These are phyloP conservation scores for Eurytoma adleriae DNA, from an alignment of 2,888 invertebrate species.

Conservation along the genomic window DNA sequence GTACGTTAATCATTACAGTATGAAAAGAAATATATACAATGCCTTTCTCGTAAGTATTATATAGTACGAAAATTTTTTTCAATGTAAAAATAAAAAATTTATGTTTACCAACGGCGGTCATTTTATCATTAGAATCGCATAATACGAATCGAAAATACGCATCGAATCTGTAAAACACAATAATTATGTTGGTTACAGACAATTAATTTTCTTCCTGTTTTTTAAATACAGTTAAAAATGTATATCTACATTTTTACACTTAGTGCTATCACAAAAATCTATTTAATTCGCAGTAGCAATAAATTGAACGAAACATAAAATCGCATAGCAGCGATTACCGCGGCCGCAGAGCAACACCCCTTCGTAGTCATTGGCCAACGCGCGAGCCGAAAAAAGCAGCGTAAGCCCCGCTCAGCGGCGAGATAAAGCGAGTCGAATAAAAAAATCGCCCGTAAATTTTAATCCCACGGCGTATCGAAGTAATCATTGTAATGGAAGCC, in stretches of 20 bases:
- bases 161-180: too few species aligned
- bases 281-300: slow-evolving; percentile 13
- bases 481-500: slow-evolving; percentile 52
- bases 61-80: neutral
- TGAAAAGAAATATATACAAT: neutral
- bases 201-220: neutral
- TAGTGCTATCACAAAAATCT: neutral
- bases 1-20: neutral
- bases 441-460: slow-evolving; percentile 44
- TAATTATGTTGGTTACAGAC: neutral
- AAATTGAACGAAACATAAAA: neutral
- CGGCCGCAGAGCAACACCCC: slow-evolving; percentile 21
- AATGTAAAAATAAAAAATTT: neutral
- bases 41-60: too few species aligned
- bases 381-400: neutral
- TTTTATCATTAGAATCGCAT: too few species aligned
- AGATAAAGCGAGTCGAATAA: slow-evolving; percentile 7
- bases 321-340: slow-evolving; percentile 26
- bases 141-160: too few species aligned
- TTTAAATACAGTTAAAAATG: neutral
- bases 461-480: slow-evolving; percentile 49
- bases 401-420: slow-evolving; percentile 4
- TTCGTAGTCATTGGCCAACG: neutral
- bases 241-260: too few species aligned
- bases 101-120: too few species aligned